Base-by-base conservation (phyloP, 2,113 vertebrate species). In the Sphyrna mokarran region DNA sequence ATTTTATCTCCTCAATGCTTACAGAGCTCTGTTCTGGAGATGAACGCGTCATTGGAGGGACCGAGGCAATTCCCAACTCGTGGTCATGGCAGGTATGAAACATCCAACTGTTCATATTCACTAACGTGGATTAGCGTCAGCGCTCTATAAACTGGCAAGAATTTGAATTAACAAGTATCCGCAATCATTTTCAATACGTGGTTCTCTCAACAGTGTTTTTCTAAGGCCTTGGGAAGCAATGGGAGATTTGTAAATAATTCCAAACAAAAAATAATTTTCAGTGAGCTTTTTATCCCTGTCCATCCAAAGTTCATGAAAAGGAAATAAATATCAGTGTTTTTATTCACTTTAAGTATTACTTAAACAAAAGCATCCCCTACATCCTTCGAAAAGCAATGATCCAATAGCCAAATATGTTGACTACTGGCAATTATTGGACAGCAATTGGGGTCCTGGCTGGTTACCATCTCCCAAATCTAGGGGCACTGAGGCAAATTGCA, bases 51-150 rank as follows among this genome's bases (percentile, higher is more conserved):
- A 98, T 99, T 2, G 98, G 98, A 40, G 99, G 99, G 1, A 95
- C 96, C 0, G 97, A 98, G 87, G 98, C 97, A 2, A 26, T 0
- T 0, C 96, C 96, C 0, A 97, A 98, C 96, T 96, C 98, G 26
- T 99, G 99, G 98, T 98, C 98, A n/a, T 98, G 98, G 97, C 99
- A 98, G 98, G 98, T 99, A 97, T 40, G 63, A 94, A 89, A 58
- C 1, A 68, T 68, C 22, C 63, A 94, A 40, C 66, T 8, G 23
- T 58, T 26, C 86, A n/a, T 40, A 4, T 3, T 40, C 91, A 63
- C 54, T 58, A 68, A 20, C 80, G 48, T 43, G 29, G 26, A 87
- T 58, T 54, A 58, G 26, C 23, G 29, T 87, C 43, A 22, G 43
- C 85, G 8, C 40, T 87, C 85, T 87, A 6, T 87, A 33, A 89